Percentiles rank a stretch among this genome's conserved stretches.
These are phyloP conservation scores for Myrmophylax atrothorax DNA, from an alignment of 2,113 vertebrate species.

Conservation along the genomic window DNA sequence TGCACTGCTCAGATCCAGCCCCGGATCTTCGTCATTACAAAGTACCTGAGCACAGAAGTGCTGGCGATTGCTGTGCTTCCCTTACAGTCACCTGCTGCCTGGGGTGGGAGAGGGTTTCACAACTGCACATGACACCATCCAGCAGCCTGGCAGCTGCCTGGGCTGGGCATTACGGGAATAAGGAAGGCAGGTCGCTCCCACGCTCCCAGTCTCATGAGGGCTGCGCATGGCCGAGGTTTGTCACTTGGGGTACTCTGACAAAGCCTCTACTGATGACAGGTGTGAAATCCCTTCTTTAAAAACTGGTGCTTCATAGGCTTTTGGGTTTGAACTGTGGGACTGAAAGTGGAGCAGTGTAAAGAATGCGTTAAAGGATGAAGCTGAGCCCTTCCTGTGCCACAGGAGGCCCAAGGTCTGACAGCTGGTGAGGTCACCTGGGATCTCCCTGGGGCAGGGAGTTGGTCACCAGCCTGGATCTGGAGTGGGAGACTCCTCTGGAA, in stretches of 20 bases:
- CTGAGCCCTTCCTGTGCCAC: fast-evolving
- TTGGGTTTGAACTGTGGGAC: fast-evolving
- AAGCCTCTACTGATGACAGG: fast-evolving
- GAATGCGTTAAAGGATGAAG: fast-evolving
- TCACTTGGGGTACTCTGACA: fast-evolving
- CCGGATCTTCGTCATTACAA: fast-evolving
- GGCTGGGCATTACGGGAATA: fast-evolving
- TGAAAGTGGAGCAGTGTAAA: not conserved
- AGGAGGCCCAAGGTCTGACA: not conserved
- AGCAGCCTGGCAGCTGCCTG: not conserved
- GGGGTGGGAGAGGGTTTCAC: not conserved
- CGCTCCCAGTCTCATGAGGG: not conserved
- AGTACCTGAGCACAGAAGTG: not conserved
- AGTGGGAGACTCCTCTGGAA: not conserved
- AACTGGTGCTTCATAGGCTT: not conserved
- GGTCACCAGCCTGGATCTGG: not conserved
- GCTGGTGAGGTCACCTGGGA: not conserved
- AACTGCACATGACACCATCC: not conserved
- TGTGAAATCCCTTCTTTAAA: not conserved
- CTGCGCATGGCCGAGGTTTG: not conserved
- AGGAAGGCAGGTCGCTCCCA: fast-evolving
- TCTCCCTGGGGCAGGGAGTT: fast-evolving
- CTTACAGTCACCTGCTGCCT: not conserved
- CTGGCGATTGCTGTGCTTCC: fast-evolving
- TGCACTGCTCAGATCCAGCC: not conserved